Evolutionary conservation across 2,797 vertebrate genomes (phyloP), one percentile per base, ranked within the genome.

Genomic region (Gambelia wislizenii): DNA sequence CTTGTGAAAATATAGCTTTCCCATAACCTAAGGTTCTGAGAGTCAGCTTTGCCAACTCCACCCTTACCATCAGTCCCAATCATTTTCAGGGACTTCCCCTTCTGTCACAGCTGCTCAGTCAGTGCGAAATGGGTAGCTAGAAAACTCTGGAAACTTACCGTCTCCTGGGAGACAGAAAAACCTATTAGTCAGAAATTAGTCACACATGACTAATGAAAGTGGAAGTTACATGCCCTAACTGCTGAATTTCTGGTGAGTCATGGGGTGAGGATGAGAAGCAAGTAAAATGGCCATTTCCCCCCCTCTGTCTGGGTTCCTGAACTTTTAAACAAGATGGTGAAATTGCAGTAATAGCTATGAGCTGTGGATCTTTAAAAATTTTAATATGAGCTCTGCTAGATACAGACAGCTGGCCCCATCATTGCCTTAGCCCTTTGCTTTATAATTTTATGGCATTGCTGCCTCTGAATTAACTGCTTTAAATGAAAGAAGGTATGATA

Each of bases 211-310:
- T 92, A 67, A 16, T 36, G 85, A 78, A 22, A 18, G 30, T 85
- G 56, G 78, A 86, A 89, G 90, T 25, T 75, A 81, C 72, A 88
- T 83, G 86, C 86, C 89, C 70, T 49, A 84, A 86, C 89, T 85
- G 52, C 91, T 33, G 4, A 9, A 49, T 90, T 93, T 91, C 75
- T 93, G 90, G 83, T 95, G 93, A 95, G 89, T 94, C 91, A 94
- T 4, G 36, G 89, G 82, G 86, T 16, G 74, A 69, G 86, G 85
- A 72, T 33, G 5, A 74, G 33, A 36, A 56, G 64, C 52, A 42
- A n/a, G 72, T 6, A 2, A 22, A 47, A 49, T 6, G 36, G 14
- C n/a, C 47, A 39, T 47, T 27, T 70, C 6, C 42, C 25, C 42
- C 25, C 22, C 2, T 13, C 79, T 44, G 36, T 16, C 20, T 16